Evolutionary conservation across 2,113 vertebrate genomes (phyloP).

Genomic region (Paradisaea rubra): DNA sequence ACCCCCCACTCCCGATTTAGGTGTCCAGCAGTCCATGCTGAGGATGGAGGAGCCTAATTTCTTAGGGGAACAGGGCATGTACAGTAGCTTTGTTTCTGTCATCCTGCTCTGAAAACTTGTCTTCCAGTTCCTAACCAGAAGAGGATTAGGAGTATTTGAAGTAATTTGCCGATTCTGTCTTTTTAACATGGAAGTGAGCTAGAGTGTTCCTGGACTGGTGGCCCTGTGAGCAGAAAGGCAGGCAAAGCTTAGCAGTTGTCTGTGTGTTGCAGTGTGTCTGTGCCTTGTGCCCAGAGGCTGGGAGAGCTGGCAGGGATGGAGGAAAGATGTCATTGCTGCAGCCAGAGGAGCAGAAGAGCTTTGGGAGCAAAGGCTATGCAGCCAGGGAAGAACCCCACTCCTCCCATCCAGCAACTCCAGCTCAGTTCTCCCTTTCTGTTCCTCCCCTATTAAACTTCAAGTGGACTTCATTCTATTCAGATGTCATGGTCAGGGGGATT

Average conservation of each 20-base stretch:
- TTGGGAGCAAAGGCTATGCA: background rate
- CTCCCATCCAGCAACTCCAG: rapidly evolving
- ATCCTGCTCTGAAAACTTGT: background rate
- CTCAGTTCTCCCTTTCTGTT: background rate
- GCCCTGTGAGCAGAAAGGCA: background rate
- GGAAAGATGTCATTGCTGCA: background rate
- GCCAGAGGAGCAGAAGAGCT: background rate
- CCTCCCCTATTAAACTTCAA: rapidly evolving
- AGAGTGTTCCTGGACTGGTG: background rate
- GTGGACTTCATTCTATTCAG: background rate
- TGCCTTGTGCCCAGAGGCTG: background rate
- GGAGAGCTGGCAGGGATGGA: background rate
- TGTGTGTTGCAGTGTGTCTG: rapidly evolving
- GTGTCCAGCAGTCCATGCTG: background rate
- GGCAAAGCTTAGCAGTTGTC: background rate
- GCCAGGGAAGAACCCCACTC: background rate
- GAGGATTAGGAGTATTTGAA: background rate
- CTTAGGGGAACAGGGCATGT: background rate
- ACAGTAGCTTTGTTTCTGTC: background rate
- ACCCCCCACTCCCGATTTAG: background rate
- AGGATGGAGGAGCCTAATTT: background rate
- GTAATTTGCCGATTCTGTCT: background rate
- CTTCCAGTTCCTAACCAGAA: background rate
- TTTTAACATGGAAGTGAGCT: background rate
- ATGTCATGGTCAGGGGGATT: background rate